Evolutionary conservation across 1,140 invertebrate species (phyloP), one percentile per base, ranked within the genome.

Genomic region (Lanistes nyassanus): DNA sequence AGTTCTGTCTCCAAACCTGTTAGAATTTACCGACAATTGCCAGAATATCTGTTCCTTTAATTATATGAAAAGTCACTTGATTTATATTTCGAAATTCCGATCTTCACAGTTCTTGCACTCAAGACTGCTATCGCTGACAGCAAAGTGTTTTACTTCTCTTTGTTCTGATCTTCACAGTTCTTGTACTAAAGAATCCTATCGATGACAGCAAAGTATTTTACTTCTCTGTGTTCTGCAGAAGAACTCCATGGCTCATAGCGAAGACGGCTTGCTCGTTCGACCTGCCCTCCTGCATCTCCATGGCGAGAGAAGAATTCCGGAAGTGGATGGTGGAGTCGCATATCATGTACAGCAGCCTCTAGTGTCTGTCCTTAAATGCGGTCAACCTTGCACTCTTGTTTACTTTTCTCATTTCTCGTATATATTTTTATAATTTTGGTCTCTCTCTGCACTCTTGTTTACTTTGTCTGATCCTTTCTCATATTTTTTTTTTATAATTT

Each of bases 201-300:
- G 42, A 1, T 47, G 2, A n/a, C n/a, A 47, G 42, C 42, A 47
- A 1, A 6, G n/a, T n/a, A 47, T 16, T 47, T 47, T 6, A 6
- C 0, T 47, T 9, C 42, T 47, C 19, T 47, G 1, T 31, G 1
- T 31, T 31, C 34, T 42, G 5, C 39, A 72, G 70, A 26, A 31
- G 70, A 36, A 72, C 70, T 3, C 55, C 70, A 4, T 26, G 42
- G 70, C 34, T 72, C 13, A 55, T 72, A 36, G 56, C 70, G n/a
- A 34, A 39, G 26, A 36, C 70, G 3, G 70, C 70, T 0, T 72
- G 70, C 36, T 11, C 7, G 16, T 72, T 39, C 37, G 70, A 29
- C 1, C 55, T 72, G 34, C 36, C 31, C 6, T 53, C 55, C 29
- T 72, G 70, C 56, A 55, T 72, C 3, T 9, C 13, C 0, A 13